Evolutionary conservation across 2,888 invertebrate species (phyloP), one percentile per base, ranked within the genome.

Genomic region (Drosophila leonis): DNA sequence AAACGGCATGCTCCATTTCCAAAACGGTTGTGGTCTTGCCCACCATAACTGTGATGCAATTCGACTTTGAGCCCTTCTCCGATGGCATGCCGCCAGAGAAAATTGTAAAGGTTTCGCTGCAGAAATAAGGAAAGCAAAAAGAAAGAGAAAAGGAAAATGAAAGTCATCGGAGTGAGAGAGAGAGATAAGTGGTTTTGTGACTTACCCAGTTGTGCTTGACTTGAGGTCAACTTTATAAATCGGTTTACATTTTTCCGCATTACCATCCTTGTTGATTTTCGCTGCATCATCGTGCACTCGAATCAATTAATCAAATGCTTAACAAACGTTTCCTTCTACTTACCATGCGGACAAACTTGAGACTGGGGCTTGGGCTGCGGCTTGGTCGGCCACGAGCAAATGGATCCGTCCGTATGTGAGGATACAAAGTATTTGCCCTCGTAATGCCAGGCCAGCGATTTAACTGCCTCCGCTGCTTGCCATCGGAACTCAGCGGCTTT

Each of bases 1-100:
- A 96, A 75, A 99, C 98, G 92, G 96, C 97, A 94, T 99, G 98
- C 93, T 99, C 99, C 99, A 99, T 99, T 95, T 99, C 99, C 90
- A 99, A 95, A 74, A 99, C 98, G 35, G 98, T 98, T 81, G 98
- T 98, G 86, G 97, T 97, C 94, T 98, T 98, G 83, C 98, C 98
- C 94, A 97, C 98, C 94, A 98, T 97, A 86, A 99, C 98, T 35
- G 98, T 98, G 93, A 99, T 97, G 94, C 98, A 98, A 90, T 98
- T 98, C 88, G 98, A 96, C 94, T 97, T 95, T 88, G 97, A 96
- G 90, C 97, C 96, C 93, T 97, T 96, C 94, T 98, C 98, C 92
- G 96, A 95, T 64, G 98, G 96, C 94, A 98, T 95, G 52, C 99
- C 99, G 83, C 99, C 99, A 82, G 98, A 98, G 95, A 99, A 99